Base-by-base conservation (phyloP, 2,113 vertebrate genomes). In the Pitta sordida region DNA sequence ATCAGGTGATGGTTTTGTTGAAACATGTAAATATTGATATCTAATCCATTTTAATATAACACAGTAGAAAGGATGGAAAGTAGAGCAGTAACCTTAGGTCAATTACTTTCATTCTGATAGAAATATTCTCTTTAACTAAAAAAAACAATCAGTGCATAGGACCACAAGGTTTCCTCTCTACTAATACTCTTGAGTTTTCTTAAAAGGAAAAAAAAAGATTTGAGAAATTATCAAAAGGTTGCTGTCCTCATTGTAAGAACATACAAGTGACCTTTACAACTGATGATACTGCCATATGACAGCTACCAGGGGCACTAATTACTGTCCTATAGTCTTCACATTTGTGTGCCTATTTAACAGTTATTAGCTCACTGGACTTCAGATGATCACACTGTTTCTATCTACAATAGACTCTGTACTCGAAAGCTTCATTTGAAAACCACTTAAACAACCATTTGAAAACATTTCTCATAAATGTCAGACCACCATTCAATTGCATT, bases 261-360 rank as follows among this genome's bases (percentile, higher is more conserved):
- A 36, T 49, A 49, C 15, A 83, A 58, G 41, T 60, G 41, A 78
- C 68, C 71, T 82, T 94, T 94, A 63, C 46, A 88, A 65, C n/a
- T 80, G 82, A 83, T 76, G 73, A 68, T 68, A 30, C 63, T 85
- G 68, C 52, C 55, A 71, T 56, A 89, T 75, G 89, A 94, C 91
- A 95, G 79, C 91, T 90, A 39, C 52, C 60, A 87, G 58, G 22
- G 63, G n/a, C 27, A 41, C 84, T 86, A 91, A 96, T 92, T 90
- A 93, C 58, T 79, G 49, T 11, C 55, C 79, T 51, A 22, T 30
- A 64, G 82, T 83, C 70, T 43, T 93, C 86, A 64, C 73, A 88
- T 95, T 86, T 93, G 60, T 80, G 67, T 59, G 81, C 86, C 68
- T 74, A 84, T 91, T n/a, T 93, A 96, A 73, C 68, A 83, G 82